phyloP scores from a whole-genome alignment of 2,888 invertebrate species.

The Morinoia aosen region DNA sequence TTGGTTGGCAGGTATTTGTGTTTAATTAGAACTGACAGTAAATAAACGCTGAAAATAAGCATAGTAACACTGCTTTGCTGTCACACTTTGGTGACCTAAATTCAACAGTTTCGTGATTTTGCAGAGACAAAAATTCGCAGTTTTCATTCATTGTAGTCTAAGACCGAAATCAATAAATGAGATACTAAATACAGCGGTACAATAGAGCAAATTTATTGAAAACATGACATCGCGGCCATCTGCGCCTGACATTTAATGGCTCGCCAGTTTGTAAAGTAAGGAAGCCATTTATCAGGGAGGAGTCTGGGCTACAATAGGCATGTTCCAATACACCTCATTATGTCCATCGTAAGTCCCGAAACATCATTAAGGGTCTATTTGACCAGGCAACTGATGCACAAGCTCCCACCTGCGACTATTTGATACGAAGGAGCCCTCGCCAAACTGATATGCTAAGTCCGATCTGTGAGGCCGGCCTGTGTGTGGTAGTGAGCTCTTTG shows the following conservation, averaged over 20 bases:
- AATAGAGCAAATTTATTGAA: not conserved
- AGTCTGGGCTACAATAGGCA: slow-evolving; percentile 30
- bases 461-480: not conserved
- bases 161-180: not conserved
- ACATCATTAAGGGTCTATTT: slow-evolving; percentile 52
- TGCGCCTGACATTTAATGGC: slow-evolving; percentile 16
- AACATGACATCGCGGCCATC: not conserved
- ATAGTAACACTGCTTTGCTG: not conserved
- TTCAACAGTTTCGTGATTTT: not conserved
- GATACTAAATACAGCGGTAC: not conserved
- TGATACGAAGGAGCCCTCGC: not conserved
- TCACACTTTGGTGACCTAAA: not conserved
- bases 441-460: slow-evolving; percentile 7
- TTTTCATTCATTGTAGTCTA: not conserved
- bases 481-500: not conserved
- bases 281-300: slow-evolving; percentile 51
- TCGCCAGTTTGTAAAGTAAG: slow-evolving; percentile 47
- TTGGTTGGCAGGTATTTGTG: not conserved
- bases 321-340: slow-evolving; percentile 52
- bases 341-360: slow-evolving; percentile 43
- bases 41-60: not conserved
- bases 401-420: slow-evolving; percentile 5
- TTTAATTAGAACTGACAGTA: not conserved
- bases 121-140: not conserved
- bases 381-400: slow-evolving; percentile 44